phyloP scores from a whole-genome alignment of 2,888 invertebrate species.

The Dryocosmus kuriphilus region DNA sequence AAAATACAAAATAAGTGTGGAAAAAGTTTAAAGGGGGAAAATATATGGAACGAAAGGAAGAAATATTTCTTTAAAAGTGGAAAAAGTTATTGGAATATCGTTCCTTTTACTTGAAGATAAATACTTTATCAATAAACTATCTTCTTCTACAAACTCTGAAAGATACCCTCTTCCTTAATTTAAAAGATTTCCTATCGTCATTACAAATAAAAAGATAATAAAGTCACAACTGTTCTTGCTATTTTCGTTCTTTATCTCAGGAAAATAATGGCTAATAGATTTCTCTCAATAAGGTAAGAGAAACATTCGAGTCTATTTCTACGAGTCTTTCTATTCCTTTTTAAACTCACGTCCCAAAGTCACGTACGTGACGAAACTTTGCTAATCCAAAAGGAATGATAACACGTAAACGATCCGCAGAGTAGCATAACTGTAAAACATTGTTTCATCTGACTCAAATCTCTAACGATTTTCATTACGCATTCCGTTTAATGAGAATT shows the following conservation, averaged over 20 bases:
- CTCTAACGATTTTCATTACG: constrained; percentile 25
- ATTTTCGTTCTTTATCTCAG: constrained; percentile 19
- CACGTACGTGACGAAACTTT: constrained; percentile 37
- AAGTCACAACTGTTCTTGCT: not conserved
- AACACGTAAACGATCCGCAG: constrained; percentile 9
- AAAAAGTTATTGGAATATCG: not conserved
- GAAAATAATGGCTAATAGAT: constrained; percentile 19
- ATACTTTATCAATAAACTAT: not conserved
- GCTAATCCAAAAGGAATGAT: constrained; percentile 33
- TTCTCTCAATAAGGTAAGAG: constrained; percentile 3
- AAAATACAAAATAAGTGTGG: too few species aligned
- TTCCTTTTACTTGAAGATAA: not conserved
- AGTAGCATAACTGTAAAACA: not conserved
- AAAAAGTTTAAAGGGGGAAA: too few species aligned
- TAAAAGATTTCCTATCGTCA: not conserved
- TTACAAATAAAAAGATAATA: constrained; percentile 12
- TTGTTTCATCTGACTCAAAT: constrained; percentile 22
- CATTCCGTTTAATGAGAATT: constrained; percentile 9
- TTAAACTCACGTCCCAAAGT: constrained; percentile 30
- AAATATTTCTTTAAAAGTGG: not conserved
- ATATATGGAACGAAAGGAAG: too few species aligned
- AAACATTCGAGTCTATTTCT: constrained; percentile 13
- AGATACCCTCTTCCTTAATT: not conserved
- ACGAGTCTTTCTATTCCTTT: constrained; percentile 29
- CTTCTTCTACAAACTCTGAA: not conserved